Base-by-base conservation (phyloP, 1,140 invertebrate species). In the Rhagoletis zephyria region DNA sequence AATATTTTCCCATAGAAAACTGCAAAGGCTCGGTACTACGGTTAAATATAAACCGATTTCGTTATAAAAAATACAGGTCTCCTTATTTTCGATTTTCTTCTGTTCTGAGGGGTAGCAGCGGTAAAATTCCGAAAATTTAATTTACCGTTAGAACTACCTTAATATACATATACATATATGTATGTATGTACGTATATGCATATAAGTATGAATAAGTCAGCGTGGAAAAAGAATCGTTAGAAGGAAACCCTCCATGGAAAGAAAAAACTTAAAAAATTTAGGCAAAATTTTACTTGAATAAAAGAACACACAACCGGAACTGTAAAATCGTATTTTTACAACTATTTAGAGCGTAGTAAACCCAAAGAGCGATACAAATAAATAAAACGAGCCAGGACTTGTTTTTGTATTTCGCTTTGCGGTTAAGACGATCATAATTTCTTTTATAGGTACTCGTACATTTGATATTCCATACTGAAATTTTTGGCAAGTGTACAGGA, bases 241-340 rank as follows among this genome's bases (percentile, higher is more conserved):
- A 63, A 63, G 0, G 9, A 63, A 63, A 63, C 10, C 51, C 51
- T 5, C 2, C 5, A 56, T 63, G 61, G 61, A 63, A n/a, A 4
- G 61, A 63, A 63, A 63, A 63, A 14, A 63, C 12, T n/a, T n/a
- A n/a, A n/a, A n/a, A n/a, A n/a, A n/a, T n/a, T 56, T 14, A 40
- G 67, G 40, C 40, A 48, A 56, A 56, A 81, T 12, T 81, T 81
- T 14, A 12, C 7, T 19, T 81, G 74, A 16, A 81, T 9, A 63
- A 63, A 81, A 81, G 56, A 45, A 10, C 74, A 56, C 5, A 51
- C 12, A 81, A 81, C 74, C 45, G 48, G 74, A 81, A 81, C 19
- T 81, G 42, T 81, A 45, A 81, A 81, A 81, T 81, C 74, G 74
- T 81, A 81, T 81, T 81, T 81, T 81, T 56, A 81, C 74, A 81